Base-by-base conservation (phyloP, 2,888 invertebrate species). In the Oasisia sp. region DNA sequence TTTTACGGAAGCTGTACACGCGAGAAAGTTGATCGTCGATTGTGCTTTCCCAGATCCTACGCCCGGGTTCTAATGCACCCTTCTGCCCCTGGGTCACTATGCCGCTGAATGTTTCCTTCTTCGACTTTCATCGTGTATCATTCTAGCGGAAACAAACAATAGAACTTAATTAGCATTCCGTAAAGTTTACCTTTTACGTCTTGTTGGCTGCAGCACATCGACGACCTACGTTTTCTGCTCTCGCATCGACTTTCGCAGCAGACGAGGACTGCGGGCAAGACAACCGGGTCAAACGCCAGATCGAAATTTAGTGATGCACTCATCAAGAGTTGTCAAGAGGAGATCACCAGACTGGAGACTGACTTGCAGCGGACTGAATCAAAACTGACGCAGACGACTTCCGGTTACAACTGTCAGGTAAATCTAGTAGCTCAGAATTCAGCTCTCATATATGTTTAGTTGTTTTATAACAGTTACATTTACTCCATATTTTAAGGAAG, bases 301-400 rank as follows among this genome's bases (percentile, higher is more conserved):
- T 74, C 74, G 74, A 74, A 74, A 74, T 74, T 27, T 27, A 74
- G 74, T 74, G 74, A 74, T n/a, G 74, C 74, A 19, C 74, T 74
- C 74, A 27, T 74, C 74, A 74, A 74, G n/a, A 74, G 74, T 74
- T 74, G 14, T 74, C 74, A 74, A 74, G 74, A 74, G 74, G 74
- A 74, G 27, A 74, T 74, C 74, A 27, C 27, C 74, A 19, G 74
- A 74, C n/a, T 74, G 74, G 74, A 74, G 74, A 74, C 14, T 74
- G 74, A 74, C n/a, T 74, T 74, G 74, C 74, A 74, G 74, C 74
- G 74, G 27, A 74, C 74, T 27, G 74, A 74, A 74, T 74, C 74
- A 74, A 74, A 74, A 19, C 74, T 74, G 14, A 74, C 74, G 74
- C 74, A 74, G 74, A 74, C 74, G 74, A 74, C 74, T 1, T 74